phyloP scores from a whole-genome alignment of 2,888 invertebrate species.

The Phaonia tiefii region DNA sequence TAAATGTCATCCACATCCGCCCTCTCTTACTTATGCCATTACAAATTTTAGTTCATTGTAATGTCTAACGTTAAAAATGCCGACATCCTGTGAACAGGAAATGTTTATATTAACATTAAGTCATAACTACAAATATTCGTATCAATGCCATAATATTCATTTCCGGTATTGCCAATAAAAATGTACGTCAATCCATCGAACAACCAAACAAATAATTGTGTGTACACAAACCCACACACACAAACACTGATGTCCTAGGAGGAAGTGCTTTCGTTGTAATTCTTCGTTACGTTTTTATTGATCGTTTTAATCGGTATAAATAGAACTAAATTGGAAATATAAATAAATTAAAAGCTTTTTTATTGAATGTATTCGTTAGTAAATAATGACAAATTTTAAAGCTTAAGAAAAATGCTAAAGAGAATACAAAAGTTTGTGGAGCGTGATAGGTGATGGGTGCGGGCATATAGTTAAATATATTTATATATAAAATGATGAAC shows the following conservation, averaged over 20 bases:
- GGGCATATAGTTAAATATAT: too few species aligned
- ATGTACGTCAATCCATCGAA: constrained; percentile 9
- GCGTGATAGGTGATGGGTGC: not conserved
- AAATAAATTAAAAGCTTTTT: constrained; percentile 7
- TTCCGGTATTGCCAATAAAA: constrained; percentile 46
- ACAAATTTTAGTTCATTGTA: not conserved
- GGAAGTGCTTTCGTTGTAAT: not conserved
- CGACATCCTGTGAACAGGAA: constrained; percentile 38
- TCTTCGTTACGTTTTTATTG: constrained; percentile 15
- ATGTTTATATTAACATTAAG: constrained; percentile 52
- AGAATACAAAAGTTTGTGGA: too few species aligned
- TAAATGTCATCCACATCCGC: not conserved
- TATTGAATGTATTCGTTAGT: constrained; percentile 15
- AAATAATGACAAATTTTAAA: constrained; percentile 5
- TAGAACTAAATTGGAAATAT: constrained; percentile 25
- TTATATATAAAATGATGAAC: too few species aligned
- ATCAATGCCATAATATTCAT: constrained; percentile 59
- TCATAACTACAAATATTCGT: constrained; percentile 47
- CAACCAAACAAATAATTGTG: too few species aligned
- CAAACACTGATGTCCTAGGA: not conserved
- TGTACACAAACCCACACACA: not conserved
- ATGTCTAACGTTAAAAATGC: constrained; percentile 28
- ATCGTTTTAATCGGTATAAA: constrained; percentile 15
- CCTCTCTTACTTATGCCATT: too few species aligned
- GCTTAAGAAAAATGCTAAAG: not conserved